phyloP scores from a whole-genome alignment of 2,888 invertebrate species.

The Rhagophthalmus giganteus region DNA sequence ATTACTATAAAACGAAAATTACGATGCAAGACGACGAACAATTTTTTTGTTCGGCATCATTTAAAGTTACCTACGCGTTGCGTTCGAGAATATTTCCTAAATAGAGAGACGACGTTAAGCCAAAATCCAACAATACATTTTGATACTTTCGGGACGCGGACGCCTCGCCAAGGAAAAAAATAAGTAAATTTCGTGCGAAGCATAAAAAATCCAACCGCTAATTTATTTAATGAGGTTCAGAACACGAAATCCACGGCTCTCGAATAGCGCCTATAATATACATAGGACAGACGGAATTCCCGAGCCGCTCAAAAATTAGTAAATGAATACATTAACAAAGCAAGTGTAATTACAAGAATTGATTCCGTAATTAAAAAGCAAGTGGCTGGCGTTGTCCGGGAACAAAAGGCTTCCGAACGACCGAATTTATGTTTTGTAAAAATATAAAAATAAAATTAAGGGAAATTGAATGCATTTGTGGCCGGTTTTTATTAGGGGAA shows the following conservation, averaged over 20 bases:
- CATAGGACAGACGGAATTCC: slow-evolving; percentile 3
- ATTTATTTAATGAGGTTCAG: not conserved
- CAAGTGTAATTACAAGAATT: slow-evolving; percentile 28
- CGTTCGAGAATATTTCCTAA: too few species aligned
- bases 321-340: slow-evolving; percentile 22
- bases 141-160: not conserved
- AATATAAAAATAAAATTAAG: slow-evolving; percentile 30
- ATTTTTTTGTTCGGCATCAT: too few species aligned
- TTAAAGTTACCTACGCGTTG: too few species aligned
- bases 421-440: slow-evolving; percentile 27
- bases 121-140: too few species aligned
- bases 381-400: slow-evolving; percentile 10
- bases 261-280: not conserved
- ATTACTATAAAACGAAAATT: too few species aligned
- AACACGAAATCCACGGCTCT: not conserved
- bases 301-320: slow-evolving; percentile 19
- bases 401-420: slow-evolving; percentile 11
- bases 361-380: slow-evolving; percentile 24
- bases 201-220: not conserved
- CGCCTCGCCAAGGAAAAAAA: too few species aligned
- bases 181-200: not conserved
- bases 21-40: too few species aligned
- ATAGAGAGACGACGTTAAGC: too few species aligned
- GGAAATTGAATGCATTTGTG: slow-evolving; percentile 27
- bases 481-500: slow-evolving; percentile 20